A percentile compares a stretch with the other conserved stretches of the same genome.
Evolutionary conservation across 2,888 invertebrate species (phyloP).

Genomic region (Neoitamus cyanurus): DNA sequence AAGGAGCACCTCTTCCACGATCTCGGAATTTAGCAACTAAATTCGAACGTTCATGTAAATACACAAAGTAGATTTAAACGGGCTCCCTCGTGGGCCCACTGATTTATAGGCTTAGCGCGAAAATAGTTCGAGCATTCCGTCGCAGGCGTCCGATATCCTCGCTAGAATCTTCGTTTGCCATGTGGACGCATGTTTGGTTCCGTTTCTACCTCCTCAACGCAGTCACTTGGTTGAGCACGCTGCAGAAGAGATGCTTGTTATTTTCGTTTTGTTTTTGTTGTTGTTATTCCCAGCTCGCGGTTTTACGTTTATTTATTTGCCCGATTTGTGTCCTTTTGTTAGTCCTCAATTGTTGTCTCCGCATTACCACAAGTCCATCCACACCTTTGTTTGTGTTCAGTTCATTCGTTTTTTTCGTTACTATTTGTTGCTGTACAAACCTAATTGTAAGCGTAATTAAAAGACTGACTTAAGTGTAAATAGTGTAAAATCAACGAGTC

Average conservation of each 20-base stretch:
- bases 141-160: background rate
- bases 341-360: background rate
- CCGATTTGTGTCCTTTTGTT: background rate
- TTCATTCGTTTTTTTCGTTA: background rate
- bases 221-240: background rate
- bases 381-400: background rate
- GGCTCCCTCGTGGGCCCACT: background rate
- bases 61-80: constrained; percentile 27
- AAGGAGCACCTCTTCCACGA: constrained; percentile 53
- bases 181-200: constrained; percentile 16
- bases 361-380: background rate
- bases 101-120: constrained; percentile 23
- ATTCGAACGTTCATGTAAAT: constrained; percentile 26
- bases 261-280: constrained; percentile 17
- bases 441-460: constrained; percentile 33
- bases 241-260: constrained; percentile 4
- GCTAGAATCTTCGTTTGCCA: background rate
- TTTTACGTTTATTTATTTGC: constrained; percentile 19
- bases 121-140: constrained; percentile 31
- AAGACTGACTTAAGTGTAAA: constrained; percentile 35
- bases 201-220: constrained; percentile 2
- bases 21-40: constrained; percentile 51
- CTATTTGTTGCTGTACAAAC: background rate
- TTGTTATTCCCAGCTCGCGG: background rate
- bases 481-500: constrained; percentile 1